Evolutionary conservation across 2,888 invertebrate species (phyloP), one percentile per base, ranked within the genome.

Genomic region (Reticulitermes lucifugus): DNA sequence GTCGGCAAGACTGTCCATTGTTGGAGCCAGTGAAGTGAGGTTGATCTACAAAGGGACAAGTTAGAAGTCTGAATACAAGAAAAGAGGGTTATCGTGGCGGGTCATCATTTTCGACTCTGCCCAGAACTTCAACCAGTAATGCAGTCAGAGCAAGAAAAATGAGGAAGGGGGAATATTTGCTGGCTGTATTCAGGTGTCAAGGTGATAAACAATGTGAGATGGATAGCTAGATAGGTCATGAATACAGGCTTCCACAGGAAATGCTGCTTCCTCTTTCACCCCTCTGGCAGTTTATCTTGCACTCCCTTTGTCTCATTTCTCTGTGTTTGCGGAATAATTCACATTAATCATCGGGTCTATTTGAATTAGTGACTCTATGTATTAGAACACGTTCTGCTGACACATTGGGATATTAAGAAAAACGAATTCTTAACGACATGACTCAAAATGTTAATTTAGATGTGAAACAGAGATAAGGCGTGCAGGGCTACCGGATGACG

Each of bases 191-290:
- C 79, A 83, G 43, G 84, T 55, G 70, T 70, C 71, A 75, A 73
- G 73, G 73, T 77, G 85, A 79, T 75, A 83, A 83, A 85, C 83
- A 85, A 85, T 83, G 77, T 60, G 81, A 73, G 85, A 79, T 83
- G 79, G 70, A 83, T 83, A 82, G 79, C 71, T 46, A 83, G 83
- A 85, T 85, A 85, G 43, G 79, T 73, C 46, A 79, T 71, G 55
- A 77, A 73, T 71, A 55, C 77, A 46, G 70, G 65, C 46, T 35
- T 51, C 60, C 59, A 59, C 85, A 85, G 85, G 85, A 85, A 85
- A 85, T 79, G 83, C 71, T 60, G 83, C 83, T 84, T 84, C 84
- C 84, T 85, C 83, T 46, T 25, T 29, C 70, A 70, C 70, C 12
- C 55, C 55, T 18, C 4, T 18, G 14, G 18, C 55, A 55, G 55